Evolutionary conservation across 2,888 invertebrate genomes (phyloP).

Genomic region (Adelphocoris suturalis): DNA sequence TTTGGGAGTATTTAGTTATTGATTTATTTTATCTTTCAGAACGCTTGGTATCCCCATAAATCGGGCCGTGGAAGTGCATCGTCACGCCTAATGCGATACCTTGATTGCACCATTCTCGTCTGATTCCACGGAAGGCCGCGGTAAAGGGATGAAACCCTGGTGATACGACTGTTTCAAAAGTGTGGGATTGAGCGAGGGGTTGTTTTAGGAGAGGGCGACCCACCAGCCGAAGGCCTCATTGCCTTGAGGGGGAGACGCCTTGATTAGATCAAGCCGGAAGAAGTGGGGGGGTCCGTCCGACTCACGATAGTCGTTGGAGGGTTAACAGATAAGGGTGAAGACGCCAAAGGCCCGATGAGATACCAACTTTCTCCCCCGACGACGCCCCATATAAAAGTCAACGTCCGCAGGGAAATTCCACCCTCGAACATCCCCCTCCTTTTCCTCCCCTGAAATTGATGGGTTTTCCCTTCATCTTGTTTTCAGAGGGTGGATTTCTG

Average conservation of each 20-base stretch:
- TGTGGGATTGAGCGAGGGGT: neutral
- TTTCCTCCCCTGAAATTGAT: slow-evolving; percentile 41
- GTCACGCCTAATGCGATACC: slow-evolving; percentile 18
- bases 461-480: slow-evolving; percentile 35
- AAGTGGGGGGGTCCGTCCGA: neutral
- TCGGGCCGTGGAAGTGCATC: neutral
- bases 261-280: slow-evolving; percentile 35
- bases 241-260: slow-evolving; percentile 6
- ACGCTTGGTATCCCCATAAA: neutral
- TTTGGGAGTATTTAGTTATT: no score
- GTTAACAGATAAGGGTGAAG: slow-evolving; percentile 29
- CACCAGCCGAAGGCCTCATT: slow-evolving; percentile 49
- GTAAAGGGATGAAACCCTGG: neutral
- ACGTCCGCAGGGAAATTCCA: slow-evolving; percentile 54
- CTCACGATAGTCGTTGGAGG: slow-evolving; percentile 11
- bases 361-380: slow-evolving; percentile 12
- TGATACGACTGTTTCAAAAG: neutral
- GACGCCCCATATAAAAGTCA: slow-evolving; percentile 51
- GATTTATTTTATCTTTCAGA: neutral
- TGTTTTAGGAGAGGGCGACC: slow-evolving; percentile 14
- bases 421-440: neutral
- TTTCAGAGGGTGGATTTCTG: slow-evolving; percentile 25
- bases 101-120: slow-evolving; percentile 4
- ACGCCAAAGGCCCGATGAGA: slow-evolving; percentile 16
- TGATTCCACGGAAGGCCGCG: neutral